phyloP scores from a whole-genome alignment of 2,797 vertebrate species.

The Graptemys geographica region DNA sequence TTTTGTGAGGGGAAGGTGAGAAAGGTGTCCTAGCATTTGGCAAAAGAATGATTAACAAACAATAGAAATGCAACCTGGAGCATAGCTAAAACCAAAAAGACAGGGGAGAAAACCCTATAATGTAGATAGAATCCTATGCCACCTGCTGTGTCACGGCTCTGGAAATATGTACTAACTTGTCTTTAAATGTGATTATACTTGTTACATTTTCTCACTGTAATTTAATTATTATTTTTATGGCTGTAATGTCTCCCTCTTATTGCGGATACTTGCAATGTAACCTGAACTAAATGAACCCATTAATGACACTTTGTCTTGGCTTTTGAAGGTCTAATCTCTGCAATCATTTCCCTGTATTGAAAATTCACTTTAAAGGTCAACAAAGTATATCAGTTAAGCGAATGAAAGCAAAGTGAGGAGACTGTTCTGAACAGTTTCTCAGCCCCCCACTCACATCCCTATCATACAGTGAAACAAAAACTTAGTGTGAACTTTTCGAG shows the following conservation, averaged over 20 bases:
- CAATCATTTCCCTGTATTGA: constrained; percentile 55
- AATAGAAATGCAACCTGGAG: background rate
- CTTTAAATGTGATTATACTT: background rate
- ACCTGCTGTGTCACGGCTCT: background rate
- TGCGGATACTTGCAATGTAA: background rate
- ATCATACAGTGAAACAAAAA: constrained; percentile 25
- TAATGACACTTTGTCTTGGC: constrained; percentile 34
- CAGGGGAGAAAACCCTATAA: background rate
- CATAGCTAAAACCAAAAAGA: background rate
- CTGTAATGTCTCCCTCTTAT: background rate
- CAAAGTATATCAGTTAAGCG: constrained; percentile 35
- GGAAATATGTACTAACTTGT: background rate
- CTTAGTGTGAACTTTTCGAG: constrained; percentile 29
- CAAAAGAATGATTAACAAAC: background rate
- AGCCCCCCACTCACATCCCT: background rate
- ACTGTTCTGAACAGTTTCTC: constrained; percentile 7
- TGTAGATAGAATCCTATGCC: background rate
- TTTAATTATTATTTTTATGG: background rate
- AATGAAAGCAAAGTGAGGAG: constrained; percentile 20
- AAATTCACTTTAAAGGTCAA: constrained; percentile 38
- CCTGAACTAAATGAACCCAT: constrained; percentile 49
- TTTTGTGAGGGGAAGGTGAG: background rate
- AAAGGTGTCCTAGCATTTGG: background rate
- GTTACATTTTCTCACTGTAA: background rate
- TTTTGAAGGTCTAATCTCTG: constrained; percentile 32